Percentiles rank a stretch among this genome's conserved stretches.
Conservation (phyloP, 2,113 vertebrate genomes). For the Eretmodus cyanostictus region DNA sequence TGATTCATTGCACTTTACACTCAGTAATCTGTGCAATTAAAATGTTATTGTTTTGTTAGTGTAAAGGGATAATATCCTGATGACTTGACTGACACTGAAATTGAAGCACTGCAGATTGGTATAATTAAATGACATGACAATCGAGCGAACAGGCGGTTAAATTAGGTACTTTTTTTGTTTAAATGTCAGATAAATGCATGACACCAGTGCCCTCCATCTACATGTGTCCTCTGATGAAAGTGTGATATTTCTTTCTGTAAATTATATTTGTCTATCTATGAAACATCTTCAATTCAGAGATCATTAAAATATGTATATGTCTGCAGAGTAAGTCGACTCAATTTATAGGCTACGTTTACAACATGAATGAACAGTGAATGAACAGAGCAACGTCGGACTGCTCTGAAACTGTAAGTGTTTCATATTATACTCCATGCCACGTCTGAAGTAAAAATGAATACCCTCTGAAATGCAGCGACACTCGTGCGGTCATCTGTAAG, state of each 20-base stretch:
- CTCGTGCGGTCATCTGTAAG: not conserved
- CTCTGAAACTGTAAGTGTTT: not conserved
- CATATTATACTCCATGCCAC: not conserved
- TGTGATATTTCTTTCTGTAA: not conserved
- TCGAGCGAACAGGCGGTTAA: not conserved
- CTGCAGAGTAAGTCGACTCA: not conserved
- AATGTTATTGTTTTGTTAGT: not conserved
- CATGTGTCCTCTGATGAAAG: not conserved
- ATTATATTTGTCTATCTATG: not conserved
- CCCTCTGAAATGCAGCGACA: not conserved
- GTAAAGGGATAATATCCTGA: not conserved
- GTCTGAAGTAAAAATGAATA: not conserved
- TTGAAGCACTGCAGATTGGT: not conserved
- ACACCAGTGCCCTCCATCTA: not conserved
- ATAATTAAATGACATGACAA: not conserved
- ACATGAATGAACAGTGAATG: not conserved
- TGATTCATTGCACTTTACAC: constrained; percentile 16
- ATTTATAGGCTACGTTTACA: not conserved
- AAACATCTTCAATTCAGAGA: not conserved
- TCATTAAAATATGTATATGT: not conserved
- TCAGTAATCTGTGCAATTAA: not conserved
- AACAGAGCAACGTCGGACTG: not conserved
- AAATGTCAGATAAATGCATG: not conserved
- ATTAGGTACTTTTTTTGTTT: constrained; percentile 20
- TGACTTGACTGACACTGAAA: not conserved